phyloP scores from a whole-genome alignment of 2,888 invertebrate species.

The Brassicogethes aeneus region DNA sequence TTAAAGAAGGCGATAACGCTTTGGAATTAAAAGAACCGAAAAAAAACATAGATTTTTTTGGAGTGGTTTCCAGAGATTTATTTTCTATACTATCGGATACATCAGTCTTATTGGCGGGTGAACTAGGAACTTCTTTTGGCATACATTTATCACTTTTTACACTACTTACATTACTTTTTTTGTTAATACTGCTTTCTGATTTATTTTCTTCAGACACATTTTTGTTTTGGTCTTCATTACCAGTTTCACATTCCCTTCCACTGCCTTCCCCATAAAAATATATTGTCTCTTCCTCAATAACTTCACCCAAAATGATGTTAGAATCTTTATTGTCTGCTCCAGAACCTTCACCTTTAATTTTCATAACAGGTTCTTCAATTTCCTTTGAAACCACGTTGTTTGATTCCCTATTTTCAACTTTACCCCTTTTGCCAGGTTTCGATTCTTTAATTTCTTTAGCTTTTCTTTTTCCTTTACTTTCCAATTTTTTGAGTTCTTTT shows the following conservation, averaged over 20 bases:
- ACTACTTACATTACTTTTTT: constrained; percentile 10
- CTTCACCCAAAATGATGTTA: constrained; percentile 49
- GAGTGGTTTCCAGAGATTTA: constrained; percentile 1
- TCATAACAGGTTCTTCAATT: constrained; percentile 65
- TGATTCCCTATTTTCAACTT: constrained; percentile 2
- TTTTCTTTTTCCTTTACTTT: constrained; percentile 7
- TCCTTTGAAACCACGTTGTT: constrained; percentile 48
- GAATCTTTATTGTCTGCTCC: constrained; percentile 49
- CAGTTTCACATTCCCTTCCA: constrained; percentile 65
- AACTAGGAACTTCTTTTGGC: constrained; percentile 22
- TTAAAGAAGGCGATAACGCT: not conserved
- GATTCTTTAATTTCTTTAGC: constrained; percentile 17
- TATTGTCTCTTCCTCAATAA: constrained; percentile 63
- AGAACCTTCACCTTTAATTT: constrained; percentile 59
- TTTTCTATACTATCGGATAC: not conserved
- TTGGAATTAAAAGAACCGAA: not conserved
- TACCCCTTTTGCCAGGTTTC: not conserved
- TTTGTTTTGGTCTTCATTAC: too few species aligned
- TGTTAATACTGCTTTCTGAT: constrained; percentile 18
- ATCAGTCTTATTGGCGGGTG: constrained; percentile 2
- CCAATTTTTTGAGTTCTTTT: constrained; percentile 12
- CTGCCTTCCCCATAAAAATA: constrained; percentile 63
- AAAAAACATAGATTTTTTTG: constrained; percentile 2
- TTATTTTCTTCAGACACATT: constrained; percentile 14
- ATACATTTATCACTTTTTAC: constrained; percentile 10